phyloP scores from a whole-genome alignment of 2,113 vertebrate species.

The Saccopteryx leptura region DNA sequence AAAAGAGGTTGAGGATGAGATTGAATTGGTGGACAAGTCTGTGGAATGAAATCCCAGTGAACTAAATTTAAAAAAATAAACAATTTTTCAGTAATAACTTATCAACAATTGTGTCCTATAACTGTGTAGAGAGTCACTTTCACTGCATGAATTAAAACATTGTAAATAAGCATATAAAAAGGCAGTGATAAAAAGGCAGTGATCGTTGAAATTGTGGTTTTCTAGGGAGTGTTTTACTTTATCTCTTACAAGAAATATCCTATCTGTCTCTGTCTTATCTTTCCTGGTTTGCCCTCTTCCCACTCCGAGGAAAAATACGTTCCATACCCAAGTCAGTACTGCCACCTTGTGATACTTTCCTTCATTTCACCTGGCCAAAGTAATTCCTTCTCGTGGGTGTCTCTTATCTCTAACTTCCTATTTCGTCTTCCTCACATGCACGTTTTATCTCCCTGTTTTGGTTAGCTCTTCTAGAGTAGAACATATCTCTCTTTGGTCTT shows the following conservation, averaged over 20 bases:
- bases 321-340: not conserved
- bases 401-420: not conserved
- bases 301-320: not conserved
- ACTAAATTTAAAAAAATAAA: not conserved
- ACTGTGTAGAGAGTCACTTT: not conserved
- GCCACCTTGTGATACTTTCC: constrained; percentile 61
- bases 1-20: not conserved
- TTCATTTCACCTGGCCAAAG: not conserved
- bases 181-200: not conserved
- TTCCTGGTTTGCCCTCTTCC: not conserved
- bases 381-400: not conserved
- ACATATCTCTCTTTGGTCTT: not conserved
- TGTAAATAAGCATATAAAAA: not conserved
- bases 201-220: not conserved
- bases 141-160: not conserved
- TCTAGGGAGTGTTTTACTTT: not conserved
- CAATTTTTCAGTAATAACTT: not conserved
- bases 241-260: not conserved
- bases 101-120: not conserved
- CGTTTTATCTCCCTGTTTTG: not conserved
- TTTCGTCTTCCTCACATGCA: not conserved
- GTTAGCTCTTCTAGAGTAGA: not conserved
- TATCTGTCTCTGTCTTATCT: not conserved
- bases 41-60: not conserved
- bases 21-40: not conserved